Conservation (phyloP, 2,888 invertebrate species). For the Mesodorylaimus sp. region DNA sequence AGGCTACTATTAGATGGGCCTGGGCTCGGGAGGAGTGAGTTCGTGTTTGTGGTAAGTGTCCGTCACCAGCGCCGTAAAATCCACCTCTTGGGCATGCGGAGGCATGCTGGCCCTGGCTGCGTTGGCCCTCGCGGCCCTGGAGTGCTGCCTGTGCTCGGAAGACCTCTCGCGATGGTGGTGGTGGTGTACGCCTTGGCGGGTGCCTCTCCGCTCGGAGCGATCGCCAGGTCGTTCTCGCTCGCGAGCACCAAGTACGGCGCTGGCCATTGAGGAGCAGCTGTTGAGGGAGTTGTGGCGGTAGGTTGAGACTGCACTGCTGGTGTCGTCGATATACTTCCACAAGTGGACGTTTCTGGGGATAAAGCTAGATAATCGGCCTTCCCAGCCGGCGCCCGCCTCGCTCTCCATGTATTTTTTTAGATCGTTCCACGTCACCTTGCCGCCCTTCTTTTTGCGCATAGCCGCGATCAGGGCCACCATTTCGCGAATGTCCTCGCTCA, state of each 20-base stretch:
- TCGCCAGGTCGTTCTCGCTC: background rate
- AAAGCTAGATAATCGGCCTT: constrained; percentile 17
- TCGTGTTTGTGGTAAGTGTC: too few relatives aligned
- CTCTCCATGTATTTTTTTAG: constrained; percentile 26
- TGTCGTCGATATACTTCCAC: constrained; percentile 29
- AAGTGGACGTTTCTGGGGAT: constrained; percentile 28
- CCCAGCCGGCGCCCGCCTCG: background rate
- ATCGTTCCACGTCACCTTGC: constrained; percentile 31
- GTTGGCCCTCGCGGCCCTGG: too few relatives aligned
- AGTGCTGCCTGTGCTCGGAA: too few relatives aligned
- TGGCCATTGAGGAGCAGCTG: background rate
- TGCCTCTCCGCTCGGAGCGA: background rate
- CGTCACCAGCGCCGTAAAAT: too few relatives aligned
- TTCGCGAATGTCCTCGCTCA: constrained; percentile 29
- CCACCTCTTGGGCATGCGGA: too few relatives aligned
- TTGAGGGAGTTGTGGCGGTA: background rate
- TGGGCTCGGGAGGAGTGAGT: too few relatives aligned
- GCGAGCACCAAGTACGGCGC: background rate
- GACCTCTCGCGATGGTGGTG: too few relatives aligned
- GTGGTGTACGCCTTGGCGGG: too few relatives aligned
- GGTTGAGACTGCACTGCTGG: constrained; percentile 10
- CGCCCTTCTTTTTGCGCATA: constrained; percentile 17
- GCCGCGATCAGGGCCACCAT: constrained; percentile 28
- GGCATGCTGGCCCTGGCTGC: too few relatives aligned
- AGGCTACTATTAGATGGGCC: too few relatives aligned